Evolutionary conservation across 2,113 vertebrate species (phyloP).

Genomic region (Heterocephalus glaber): DNA sequence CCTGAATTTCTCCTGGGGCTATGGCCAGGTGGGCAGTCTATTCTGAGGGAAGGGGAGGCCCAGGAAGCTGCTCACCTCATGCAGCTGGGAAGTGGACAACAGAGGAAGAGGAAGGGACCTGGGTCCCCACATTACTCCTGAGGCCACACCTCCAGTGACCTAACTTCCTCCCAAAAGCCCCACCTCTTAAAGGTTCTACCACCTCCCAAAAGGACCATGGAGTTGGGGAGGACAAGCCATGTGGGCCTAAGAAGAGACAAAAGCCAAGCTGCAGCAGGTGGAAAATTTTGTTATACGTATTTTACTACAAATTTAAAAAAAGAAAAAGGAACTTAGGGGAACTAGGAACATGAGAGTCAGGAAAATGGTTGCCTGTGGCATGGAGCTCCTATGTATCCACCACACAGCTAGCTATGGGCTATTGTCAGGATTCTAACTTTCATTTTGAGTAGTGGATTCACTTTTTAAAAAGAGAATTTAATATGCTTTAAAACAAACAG

Average conservation of each 20-base stretch:
- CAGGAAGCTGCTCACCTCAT: neutral
- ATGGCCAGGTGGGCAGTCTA: neutral
- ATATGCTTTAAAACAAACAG: neutral
- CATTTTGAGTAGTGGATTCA: neutral
- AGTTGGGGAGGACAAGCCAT: neutral
- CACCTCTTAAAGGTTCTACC: neutral
- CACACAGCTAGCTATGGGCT: neutral
- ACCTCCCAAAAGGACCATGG: neutral
- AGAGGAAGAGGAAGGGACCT: neutral
- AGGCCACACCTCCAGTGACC: too few species aligned
- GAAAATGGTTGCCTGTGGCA: too few species aligned
- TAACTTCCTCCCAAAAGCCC: neutral
- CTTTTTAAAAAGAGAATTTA: neutral
- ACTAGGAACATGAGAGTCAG: neutral
- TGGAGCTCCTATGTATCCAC: too few species aligned
- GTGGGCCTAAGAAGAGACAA: neutral
- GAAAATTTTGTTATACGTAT: neutral
- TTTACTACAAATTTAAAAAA: neutral
- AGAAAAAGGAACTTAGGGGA: neutral
- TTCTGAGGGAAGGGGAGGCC: too few species aligned
- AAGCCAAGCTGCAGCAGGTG: neutral
- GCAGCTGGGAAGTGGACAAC: neutral
- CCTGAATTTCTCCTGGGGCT: too few species aligned
- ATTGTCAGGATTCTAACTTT: neutral
- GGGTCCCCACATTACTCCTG: too few species aligned